A percentile compares a stretch with the other conserved stretches of the same genome.
Evolutionary conservation across 2,797 vertebrate genomes (phyloP).

Genomic region (Oreochromis grahami): DNA sequence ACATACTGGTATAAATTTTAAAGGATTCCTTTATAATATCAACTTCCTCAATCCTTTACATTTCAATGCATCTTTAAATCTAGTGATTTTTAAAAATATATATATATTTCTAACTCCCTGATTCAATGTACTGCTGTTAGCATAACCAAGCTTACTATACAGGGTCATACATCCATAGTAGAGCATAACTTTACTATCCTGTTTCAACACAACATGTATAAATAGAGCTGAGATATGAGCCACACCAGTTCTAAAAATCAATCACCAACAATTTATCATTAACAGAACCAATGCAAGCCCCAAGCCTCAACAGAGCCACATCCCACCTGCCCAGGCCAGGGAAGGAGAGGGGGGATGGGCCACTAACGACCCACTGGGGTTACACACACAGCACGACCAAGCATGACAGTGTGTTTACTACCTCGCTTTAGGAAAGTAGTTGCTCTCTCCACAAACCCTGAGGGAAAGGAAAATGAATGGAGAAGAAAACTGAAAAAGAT

Average conservation of each 20-base stretch:
- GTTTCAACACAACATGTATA: neutral
- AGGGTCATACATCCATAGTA: neutral
- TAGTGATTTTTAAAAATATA: neutral
- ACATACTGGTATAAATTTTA: neutral
- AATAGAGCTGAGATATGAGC: neutral
- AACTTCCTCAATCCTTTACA: neutral
- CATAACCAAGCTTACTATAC: neutral
- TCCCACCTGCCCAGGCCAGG: slow-evolving; percentile 49
- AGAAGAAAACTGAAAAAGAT: slow-evolving; percentile 70
- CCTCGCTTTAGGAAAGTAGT: slow-evolving; percentile 91
- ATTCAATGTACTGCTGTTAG: neutral
- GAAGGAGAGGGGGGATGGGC: slow-evolving; percentile 7
- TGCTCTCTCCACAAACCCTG: slow-evolving; percentile 89
- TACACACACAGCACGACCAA: slow-evolving; percentile 75
- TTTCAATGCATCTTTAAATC: neutral
- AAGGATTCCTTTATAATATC: neutral
- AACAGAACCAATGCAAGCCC: slow-evolving; percentile 27
- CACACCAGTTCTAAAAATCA: neutral
- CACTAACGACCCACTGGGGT: slow-evolving; percentile 45
- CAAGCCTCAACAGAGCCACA: slow-evolving; percentile 34
- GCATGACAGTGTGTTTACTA: slow-evolving; percentile 80
- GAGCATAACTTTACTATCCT: neutral
- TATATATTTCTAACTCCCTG: neutral
- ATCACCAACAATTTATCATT: neutral
- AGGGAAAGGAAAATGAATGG: slow-evolving; percentile 80